Conservation (phyloP, 2,888 invertebrate genomes). For the Terebella lapidaria region DNA sequence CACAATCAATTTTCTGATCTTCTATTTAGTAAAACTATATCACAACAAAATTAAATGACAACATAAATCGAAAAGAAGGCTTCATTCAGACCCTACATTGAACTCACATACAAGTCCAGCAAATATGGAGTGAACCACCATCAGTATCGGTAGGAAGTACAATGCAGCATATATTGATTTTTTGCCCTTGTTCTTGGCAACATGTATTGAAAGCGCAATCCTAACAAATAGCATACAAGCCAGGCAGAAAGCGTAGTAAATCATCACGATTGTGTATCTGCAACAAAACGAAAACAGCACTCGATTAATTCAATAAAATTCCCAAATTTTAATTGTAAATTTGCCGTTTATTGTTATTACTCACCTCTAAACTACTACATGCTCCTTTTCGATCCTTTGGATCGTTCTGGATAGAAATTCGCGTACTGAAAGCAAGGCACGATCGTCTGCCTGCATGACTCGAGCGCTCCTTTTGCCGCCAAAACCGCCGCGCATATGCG, state of each 20-base stretch:
- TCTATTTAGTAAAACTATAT: not conserved
- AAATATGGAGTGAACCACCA: constrained; percentile 78
- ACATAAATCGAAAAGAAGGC: not conserved
- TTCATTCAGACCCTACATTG: no score
- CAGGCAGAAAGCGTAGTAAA: constrained; percentile 81
- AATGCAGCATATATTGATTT: constrained; percentile 84
- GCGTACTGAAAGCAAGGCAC: no score
- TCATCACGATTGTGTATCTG: constrained; percentile 86
- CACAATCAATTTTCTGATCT: no score
- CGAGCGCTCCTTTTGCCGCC: no score
- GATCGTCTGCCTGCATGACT: no score
- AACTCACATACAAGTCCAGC: constrained; percentile 81
- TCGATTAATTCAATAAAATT: not conserved
- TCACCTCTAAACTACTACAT: no score
- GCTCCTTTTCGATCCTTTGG: no score
- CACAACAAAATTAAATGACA: not conserved
- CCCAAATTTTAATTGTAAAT: no score
- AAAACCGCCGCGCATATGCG: no score
- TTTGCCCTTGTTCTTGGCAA: constrained; percentile 42
- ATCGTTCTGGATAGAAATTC: no score
- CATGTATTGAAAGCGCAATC: constrained; percentile 65
- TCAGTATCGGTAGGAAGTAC: constrained; percentile 86
- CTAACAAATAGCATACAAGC: constrained; percentile 73
- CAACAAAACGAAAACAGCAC: constrained; percentile 23
- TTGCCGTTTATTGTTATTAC: no score